Evolutionary conservation across 2,797 vertebrate genomes (phyloP), one percentile per base, ranked within the genome.

Genomic region (Emydoidea blandingii): DNA sequence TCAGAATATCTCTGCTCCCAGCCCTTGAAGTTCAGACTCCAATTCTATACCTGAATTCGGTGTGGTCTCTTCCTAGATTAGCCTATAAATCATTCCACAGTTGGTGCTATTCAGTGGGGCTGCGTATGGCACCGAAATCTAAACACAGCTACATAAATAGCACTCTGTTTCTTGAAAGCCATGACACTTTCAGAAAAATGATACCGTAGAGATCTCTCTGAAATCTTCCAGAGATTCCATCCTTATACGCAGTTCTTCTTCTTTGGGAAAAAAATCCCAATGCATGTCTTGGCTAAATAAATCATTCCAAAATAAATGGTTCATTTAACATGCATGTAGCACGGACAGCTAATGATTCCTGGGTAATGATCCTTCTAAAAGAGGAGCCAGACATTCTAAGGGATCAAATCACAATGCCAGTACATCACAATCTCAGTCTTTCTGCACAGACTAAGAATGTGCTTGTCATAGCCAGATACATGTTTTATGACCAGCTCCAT

Each of bases 241-340:
- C 44, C 44, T 79, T 82, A 1, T 31, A 1, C 31, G 93, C 21
- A n/a, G 34, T 54, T 72, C 14, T 82, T 16, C 78, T 85, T 59
- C 81, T 92, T 86, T 85, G 81, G 50, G 90, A 59, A 86, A 34
- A 72, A 80, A 89, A 94, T n/a, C 54, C 81, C 72, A 41, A 90
- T 87, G 72, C 89, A 81, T 23, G 8, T 83, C 83, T 44, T 68
- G 81, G 31, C 37, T 81, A 53, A 92, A 89, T 12, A 41, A 74
- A 74, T 12, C 82, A 52, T 79, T 53, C 41, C 21, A 3, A 34
- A 50, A 79, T 23, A 90, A 93, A 47, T 37, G 0, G 56, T 87
- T 91, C 52, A 52, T 89, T 86, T 76, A 80, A 49, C 53, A 37
- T 85, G 1, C 88, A 25, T 90, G 52, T 50, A 65, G 34, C 12